These are phyloP conservation scores for Hydrolagus colliei DNA, from an alignment of 2,797 vertebrate genomes.

Conservation along the genomic window DNA sequence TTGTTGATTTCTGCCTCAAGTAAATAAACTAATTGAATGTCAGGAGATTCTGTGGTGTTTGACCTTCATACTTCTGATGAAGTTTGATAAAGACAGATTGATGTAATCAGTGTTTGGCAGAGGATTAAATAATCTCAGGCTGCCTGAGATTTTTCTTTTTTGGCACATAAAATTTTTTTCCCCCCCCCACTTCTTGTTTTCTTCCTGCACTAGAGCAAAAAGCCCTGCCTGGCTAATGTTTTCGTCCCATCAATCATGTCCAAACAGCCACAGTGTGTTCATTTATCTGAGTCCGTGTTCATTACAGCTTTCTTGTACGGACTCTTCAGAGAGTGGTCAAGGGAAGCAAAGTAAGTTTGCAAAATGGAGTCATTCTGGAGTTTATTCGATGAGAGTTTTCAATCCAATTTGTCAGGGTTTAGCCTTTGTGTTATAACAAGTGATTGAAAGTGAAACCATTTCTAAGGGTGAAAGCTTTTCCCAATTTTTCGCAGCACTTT, in stretches of 20 bases:
- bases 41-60: neutral
- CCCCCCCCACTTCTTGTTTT: neutral
- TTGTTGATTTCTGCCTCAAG: neutral
- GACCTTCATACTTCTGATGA: neutral
- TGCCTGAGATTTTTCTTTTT: neutral
- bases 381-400: neutral
- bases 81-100: neutral
- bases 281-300: constrained; percentile 14
- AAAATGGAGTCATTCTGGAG: neutral
- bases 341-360: neutral
- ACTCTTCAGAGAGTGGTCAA: neutral
- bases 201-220: neutral
- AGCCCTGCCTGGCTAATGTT: neutral
- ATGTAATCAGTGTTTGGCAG: neutral
- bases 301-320: neutral
- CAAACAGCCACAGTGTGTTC: neutral
- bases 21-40: neutral
- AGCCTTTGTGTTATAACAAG: neutral
- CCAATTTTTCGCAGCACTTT: no score
- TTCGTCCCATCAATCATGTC: constrained; percentile 9
- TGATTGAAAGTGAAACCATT: neutral
- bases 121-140: neutral
- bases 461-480: neutral
- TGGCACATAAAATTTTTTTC: no score
- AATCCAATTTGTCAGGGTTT: constrained; percentile 20